A percentile compares a stretch with the other conserved stretches of the same genome.
Conservation (phyloP, 2,888 invertebrate species). For the Amiota minor region DNA sequence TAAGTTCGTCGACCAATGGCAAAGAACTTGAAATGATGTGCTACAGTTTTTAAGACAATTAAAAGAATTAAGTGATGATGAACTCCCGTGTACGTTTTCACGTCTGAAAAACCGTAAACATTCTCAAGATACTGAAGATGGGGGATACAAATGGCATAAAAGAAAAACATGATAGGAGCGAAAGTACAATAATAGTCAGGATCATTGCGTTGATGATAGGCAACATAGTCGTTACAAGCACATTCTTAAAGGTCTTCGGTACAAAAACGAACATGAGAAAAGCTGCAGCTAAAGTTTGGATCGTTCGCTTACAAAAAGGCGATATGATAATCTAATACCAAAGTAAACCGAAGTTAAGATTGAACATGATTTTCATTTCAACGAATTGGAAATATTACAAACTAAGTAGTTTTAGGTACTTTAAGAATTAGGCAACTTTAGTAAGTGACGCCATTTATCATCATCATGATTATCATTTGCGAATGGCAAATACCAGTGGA, state of each 20-base stretch:
- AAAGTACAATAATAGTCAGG: not conserved
- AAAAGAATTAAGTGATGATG: too few species aligned
- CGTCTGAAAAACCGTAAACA: not conserved
- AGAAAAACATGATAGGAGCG: not conserved
- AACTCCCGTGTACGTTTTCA: not conserved
- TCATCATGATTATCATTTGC: slow-evolving; percentile 62
- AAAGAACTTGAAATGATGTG: too few species aligned
- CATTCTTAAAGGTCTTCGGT: too few species aligned
- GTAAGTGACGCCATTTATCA: not conserved
- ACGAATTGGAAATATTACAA: slow-evolving; percentile 6
- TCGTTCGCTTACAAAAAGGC: not conserved
- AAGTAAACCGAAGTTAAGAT: not conserved
- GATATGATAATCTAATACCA: not conserved
- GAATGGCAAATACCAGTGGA: slow-evolving; percentile 70
- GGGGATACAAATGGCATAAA: not conserved
- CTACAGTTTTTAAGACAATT: too few species aligned
- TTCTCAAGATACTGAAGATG: not conserved
- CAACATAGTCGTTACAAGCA: not conserved
- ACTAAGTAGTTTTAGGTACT: slow-evolving; percentile 19
- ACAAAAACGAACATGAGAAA: not conserved
- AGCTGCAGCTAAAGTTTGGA: not conserved
- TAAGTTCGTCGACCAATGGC: too few species aligned
- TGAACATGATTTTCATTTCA: not conserved
- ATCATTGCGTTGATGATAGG: not conserved
- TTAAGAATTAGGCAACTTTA: slow-evolving; percentile 1